A percentile compares a stretch with the other conserved stretches of the same genome.
Evolutionary conservation across 2,888 invertebrate species (phyloP).

Genomic region (Callimorpha dominula): DNA sequence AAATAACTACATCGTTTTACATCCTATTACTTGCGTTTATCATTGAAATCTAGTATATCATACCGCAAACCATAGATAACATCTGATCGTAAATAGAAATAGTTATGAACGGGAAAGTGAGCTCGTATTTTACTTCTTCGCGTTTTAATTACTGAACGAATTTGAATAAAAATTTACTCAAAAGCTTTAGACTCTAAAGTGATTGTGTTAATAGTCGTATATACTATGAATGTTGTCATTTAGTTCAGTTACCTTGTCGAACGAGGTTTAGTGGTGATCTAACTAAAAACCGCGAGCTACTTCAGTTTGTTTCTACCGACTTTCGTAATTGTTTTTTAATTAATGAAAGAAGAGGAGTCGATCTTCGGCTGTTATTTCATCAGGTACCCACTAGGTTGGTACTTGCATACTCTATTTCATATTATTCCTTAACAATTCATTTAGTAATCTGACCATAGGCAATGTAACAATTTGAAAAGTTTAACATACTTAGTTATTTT

Average conservation of each 20-base stretch:
- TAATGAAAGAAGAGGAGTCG: neutral
- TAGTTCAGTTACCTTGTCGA: neutral
- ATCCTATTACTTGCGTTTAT: conserved; percentile 2
- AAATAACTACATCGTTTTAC: neutral
- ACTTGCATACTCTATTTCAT: neutral
- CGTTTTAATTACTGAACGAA: conserved; percentile 12
- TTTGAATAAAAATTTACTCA: conserved; percentile 5
- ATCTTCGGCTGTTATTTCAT: neutral
- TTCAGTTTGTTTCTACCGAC: neutral
- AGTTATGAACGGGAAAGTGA: conserved; percentile 7
- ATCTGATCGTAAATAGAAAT: conserved; percentile 12
- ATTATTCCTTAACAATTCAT: neutral
- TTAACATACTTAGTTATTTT: neutral
- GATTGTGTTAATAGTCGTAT: conserved; percentile 3
- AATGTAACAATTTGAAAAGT: neutral
- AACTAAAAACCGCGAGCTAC: neutral
- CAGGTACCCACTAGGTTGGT: neutral
- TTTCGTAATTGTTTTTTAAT: neutral
- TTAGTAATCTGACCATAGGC: neutral
- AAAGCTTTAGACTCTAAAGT: neutral
- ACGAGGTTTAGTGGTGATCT: conserved; percentile 4
- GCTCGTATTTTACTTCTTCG: neutral
- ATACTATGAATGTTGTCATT: neutral
- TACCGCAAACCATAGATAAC: conserved; percentile 11
- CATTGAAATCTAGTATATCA: neutral